Conservation (phyloP, 2,888 invertebrate species). For the Cryptus viduatorius region DNA sequence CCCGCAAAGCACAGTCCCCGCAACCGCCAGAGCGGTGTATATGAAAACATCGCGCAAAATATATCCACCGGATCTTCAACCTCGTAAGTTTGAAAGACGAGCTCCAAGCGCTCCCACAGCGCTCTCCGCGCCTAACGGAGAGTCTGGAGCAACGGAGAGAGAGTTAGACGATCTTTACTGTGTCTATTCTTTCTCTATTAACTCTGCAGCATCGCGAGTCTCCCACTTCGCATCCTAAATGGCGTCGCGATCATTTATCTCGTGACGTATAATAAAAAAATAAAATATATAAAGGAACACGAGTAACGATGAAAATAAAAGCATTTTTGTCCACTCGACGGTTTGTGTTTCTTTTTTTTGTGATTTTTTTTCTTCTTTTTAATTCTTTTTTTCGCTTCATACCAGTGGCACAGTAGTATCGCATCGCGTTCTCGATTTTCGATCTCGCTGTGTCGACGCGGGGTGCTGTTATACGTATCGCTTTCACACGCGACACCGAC, state of each 20-base stretch:
- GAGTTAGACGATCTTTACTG: constrained; percentile 13
- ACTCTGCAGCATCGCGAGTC: background rate
- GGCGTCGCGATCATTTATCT: constrained; percentile 44
- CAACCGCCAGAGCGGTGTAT: constrained; percentile 65
- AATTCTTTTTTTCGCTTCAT: background rate
- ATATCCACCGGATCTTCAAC: constrained; percentile 76
- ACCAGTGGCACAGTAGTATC: constrained; percentile 26
- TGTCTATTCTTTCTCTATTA: constrained; percentile 45
- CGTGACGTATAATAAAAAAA: constrained; percentile 8
- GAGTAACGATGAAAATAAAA: constrained; percentile 49
- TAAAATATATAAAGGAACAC: constrained; percentile 6
- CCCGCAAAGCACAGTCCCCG: constrained; percentile 21
- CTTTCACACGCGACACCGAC: constrained; percentile 65
- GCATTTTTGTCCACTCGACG: constrained; percentile 53
- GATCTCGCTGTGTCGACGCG: constrained; percentile 49
- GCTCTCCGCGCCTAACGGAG: constrained; percentile 6
- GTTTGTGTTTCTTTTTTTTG: constrained; percentile 29
- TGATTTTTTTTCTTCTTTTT: background rate
- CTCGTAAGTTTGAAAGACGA: constrained; percentile 80
- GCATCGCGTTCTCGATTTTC: constrained; percentile 65
- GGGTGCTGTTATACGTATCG: constrained; percentile 38
- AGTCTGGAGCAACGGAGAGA: constrained; percentile 7
- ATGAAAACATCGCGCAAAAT: constrained; percentile 80
- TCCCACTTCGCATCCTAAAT: background rate
- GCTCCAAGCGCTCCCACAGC: constrained; percentile 28